Conservation (phyloP, 2,113 vertebrate genomes). For the Hippocampus barbouri region DNA sequence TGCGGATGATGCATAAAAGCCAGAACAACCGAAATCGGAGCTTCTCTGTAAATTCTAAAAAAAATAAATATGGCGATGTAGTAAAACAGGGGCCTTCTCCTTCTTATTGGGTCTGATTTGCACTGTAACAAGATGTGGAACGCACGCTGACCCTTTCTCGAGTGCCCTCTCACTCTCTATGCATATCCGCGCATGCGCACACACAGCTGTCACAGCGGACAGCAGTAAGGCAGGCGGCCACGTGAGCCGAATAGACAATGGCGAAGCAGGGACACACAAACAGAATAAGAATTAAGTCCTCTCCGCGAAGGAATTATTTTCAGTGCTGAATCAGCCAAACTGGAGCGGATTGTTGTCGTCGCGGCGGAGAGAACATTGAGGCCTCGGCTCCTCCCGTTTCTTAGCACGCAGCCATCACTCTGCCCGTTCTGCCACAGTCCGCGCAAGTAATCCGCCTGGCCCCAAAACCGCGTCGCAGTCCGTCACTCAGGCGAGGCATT, state of each 20-base stretch:
- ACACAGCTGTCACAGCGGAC: conserved; percentile 55
- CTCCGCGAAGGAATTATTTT: conserved; percentile 65
- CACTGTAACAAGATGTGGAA: conserved; percentile 32
- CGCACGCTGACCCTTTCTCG: conserved; percentile 35
- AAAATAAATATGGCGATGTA: no score
- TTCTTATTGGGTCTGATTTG: conserved; percentile 25
- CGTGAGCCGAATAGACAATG: conserved; percentile 65
- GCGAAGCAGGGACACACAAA: conserved; percentile 42
- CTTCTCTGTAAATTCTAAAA: not conserved
- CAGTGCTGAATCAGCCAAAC: conserved; percentile 25
- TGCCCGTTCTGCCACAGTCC: conserved; percentile 21
- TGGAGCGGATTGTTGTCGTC: conserved; percentile 22
- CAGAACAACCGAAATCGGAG: not conserved
- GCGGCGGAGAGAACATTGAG: not conserved
- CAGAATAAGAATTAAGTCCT: conserved; percentile 68
- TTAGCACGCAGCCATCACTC: conserved; percentile 29
- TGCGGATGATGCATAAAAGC: conserved; percentile 7
- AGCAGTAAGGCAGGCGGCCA: conserved; percentile 51
- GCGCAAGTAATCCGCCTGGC: conserved; percentile 32
- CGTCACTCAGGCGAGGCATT: conserved; percentile 29
- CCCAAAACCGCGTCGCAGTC: no score
- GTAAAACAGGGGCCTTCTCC: not conserved
- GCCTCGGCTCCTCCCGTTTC: conserved; percentile 26
- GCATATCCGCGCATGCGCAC: conserved; percentile 26
- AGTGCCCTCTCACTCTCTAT: conserved; percentile 17